Base-by-base conservation (phyloP, 2,113 vertebrate species). In the Mustela lutreola region DNA sequence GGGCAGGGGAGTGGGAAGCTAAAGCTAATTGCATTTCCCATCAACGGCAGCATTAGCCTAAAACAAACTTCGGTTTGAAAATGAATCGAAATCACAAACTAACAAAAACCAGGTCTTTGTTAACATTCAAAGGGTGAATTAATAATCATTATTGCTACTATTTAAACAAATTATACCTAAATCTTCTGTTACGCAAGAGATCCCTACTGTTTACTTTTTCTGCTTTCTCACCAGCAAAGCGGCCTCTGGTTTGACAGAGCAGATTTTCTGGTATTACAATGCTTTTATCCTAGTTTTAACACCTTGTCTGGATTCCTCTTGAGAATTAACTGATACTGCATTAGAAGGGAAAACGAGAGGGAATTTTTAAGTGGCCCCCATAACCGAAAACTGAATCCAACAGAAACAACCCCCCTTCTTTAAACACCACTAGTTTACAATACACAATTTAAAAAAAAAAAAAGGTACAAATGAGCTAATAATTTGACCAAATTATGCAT, bases 261-360 rank as follows among this genome's bases (percentile, higher is more conserved):
- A 98, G 97, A 98, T 98, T 98, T 98, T 97, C 98, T 97, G 95
- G 98, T 97, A 98, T 98, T 98, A 98, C 92, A 88, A 98, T 98
- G 98, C 97, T 98, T 99, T 98, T 98, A 98, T 98, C 96, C 98
- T 96, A 97, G 97, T 99, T 99, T 98, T 98, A 98, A 98, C 98
- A 98, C 98, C 98, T 98, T 98, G 96, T 97, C 98, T 98, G 95
- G 95, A 98, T 98, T 98, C 91, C 99, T 98, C 98, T 95, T 79
- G 98, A 99, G 99, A 98, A 98, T 97, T 98, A 98, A 98, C 90
- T 83, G 97, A 98, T 97, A 97, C 42, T 94, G 93, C 96, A 91
- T 97, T 97, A 97, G 98, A 97, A 84, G 89, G 87, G 94, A 97
- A 98, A 97, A 98, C 45, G 5, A 97, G 94, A 96, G 65, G 12